phyloP scores from a whole-genome alignment of 2,797 vertebrate species.

The Perodicticus potto region DNA sequence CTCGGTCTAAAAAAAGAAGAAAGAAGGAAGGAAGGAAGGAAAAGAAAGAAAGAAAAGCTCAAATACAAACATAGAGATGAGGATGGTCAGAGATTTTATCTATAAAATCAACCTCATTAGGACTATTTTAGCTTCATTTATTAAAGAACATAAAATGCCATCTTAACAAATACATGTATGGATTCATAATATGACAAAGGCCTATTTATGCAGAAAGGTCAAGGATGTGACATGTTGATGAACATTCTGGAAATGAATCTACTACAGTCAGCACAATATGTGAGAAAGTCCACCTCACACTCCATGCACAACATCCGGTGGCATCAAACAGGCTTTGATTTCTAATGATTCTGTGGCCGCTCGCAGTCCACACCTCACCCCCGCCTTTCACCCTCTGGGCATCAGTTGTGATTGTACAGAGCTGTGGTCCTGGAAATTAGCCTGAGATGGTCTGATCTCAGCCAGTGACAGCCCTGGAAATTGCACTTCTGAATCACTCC shows the following conservation, averaged over 20 bases:
- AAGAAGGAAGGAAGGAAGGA: too few species aligned
- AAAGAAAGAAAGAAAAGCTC: neutral
- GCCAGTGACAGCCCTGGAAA: slow-evolving; percentile 28
- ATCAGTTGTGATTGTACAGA: neutral
- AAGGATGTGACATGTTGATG: neutral
- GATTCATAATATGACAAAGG: neutral
- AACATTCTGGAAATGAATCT: neutral
- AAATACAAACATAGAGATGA: neutral
- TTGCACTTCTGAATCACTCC: neutral
- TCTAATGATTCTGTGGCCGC: neutral
- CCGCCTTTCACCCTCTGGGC: too few species aligned
- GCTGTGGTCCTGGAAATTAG: neutral
- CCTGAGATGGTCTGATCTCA: neutral
- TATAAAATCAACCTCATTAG: neutral
- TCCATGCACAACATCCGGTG: neutral
- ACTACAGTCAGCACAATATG: neutral
- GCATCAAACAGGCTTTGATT: neutral
- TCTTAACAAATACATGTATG: neutral
- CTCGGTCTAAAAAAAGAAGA: too few species aligned
- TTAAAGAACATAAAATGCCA: neutral
- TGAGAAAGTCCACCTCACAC: neutral
- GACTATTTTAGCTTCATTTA: neutral
- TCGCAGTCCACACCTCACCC: neutral
- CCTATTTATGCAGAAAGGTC: neutral
- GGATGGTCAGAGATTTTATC: neutral